Conservation (phyloP, 2,888 invertebrate genomes). For the Eurytoma adleriae region DNA sequence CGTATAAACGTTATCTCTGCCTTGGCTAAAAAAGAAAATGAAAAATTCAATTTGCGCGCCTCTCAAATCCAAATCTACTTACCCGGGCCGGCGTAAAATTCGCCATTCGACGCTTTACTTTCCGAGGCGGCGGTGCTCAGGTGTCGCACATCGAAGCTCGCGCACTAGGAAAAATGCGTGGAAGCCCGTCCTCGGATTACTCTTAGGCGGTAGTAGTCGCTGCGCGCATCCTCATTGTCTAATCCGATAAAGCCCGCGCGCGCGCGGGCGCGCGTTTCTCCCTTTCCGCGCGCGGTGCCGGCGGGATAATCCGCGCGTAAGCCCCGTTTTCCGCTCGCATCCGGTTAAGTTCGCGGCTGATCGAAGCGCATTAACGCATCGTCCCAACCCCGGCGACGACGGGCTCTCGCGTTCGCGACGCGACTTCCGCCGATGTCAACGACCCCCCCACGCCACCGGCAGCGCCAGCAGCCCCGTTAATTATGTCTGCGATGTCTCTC, state of each 20-base stretch:
- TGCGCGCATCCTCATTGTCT: slow-evolving; percentile 30
- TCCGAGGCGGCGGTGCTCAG: too few species aligned
- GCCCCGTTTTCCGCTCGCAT: background rate
- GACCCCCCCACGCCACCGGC: slow-evolving; percentile 22
- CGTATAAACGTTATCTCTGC: too few species aligned
- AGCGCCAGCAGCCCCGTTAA: slow-evolving; percentile 1
- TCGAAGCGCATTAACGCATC: slow-evolving; percentile 40
- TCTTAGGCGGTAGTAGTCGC: too few species aligned
- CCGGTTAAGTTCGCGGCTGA: slow-evolving; percentile 32
- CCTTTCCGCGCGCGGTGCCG: slow-evolving; percentile 5
- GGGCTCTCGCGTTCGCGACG: background rate
- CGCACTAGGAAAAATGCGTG: too few species aligned
- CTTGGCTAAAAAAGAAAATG: too few species aligned
- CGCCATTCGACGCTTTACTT: too few species aligned
- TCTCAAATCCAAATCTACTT: too few species aligned
- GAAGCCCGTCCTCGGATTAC: too few species aligned
- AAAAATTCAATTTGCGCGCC: too few species aligned
- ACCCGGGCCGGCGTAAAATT: too few species aligned
- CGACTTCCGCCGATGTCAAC: slow-evolving; percentile 18
- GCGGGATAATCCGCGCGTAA: background rate
- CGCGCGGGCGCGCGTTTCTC: slow-evolving; percentile 2
- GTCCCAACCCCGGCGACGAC: background rate
- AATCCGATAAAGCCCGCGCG: slow-evolving; percentile 25
- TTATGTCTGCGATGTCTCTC: background rate
- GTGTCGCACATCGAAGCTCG: background rate